These are phyloP conservation scores for Neosalanx taihuensis DNA, from an alignment of 2,797 vertebrate species.

Conservation along the genomic window DNA sequence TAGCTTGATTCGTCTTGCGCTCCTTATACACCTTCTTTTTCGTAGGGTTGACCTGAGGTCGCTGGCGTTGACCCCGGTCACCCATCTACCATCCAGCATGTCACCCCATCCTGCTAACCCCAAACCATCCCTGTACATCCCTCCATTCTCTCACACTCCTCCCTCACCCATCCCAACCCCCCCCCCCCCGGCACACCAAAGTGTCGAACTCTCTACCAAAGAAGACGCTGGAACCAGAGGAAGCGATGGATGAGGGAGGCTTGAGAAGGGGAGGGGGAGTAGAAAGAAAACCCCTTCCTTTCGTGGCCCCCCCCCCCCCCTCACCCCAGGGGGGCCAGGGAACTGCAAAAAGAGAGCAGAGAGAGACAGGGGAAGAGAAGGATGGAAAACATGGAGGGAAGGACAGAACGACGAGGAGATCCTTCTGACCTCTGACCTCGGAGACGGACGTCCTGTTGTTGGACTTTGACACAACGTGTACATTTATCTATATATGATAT, in stretches of 20 bases:
- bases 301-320: constrained; percentile 34
- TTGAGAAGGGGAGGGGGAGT: constrained; percentile 37
- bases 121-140: constrained; percentile 37
- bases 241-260: constrained; percentile 50
- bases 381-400: constrained; percentile 44
- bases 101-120: constrained; percentile 10
- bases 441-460: constrained; percentile 60
- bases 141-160: constrained; percentile 25
- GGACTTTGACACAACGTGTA: constrained; percentile 67
- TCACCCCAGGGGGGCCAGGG: constrained; percentile 20
- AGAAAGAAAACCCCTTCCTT: constrained; percentile 24
- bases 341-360: constrained; percentile 34
- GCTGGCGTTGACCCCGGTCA: neutral
- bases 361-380: constrained; percentile 33
- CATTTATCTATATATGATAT: constrained; percentile 72
- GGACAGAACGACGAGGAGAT: constrained; percentile 30
- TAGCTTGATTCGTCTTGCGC: constrained; percentile 13
- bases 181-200: constrained; percentile 69
- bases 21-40: constrained; percentile 17
- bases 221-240: constrained; percentile 74
- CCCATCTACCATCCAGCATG: neutral
- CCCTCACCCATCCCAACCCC: constrained; percentile 21
- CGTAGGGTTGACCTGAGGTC: neutral
- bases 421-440: constrained; percentile 48
- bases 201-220: constrained; percentile 83